Base-by-base conservation (phyloP, 2,113 vertebrate genomes). In the Mirza zaza region DNA sequence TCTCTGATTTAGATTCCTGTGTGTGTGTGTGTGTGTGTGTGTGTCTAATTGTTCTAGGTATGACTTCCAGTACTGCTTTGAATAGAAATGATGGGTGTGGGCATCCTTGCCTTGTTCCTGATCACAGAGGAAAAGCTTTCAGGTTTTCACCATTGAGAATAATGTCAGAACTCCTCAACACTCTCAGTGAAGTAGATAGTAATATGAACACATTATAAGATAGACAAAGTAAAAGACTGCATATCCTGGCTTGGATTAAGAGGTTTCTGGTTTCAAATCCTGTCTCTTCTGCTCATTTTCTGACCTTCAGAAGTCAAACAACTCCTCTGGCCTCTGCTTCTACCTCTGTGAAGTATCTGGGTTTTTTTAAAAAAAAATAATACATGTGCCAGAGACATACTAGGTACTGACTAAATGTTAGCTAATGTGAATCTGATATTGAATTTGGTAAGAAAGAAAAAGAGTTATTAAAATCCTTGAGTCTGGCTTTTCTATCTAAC, bases 401-500 rank as follows among this genome's bases (percentile, higher is more conserved):
- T 87, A 90, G 65, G 21, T 55, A 27, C 2, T 8, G 5, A 55
- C 57, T 75, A 70, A 91, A 73, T 80, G 70, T 95, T 94, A 90
- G 25, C 39, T 45, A 80, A 94, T 71, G 20, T 76, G 77, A 96
- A 95, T 87, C 25, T 80, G 9, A 93, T 90, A 79, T 63, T 85
- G 13, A 94, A 92, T 96, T 97, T 87, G 23, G 48, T 65, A 79
- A 34, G n/a, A 91, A 96, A 84, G 39, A 65, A 85, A 92, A 86
- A 45, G 42, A 92, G 15, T 83, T 29, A 67, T 52, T 87, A 76
- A 90, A 76, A 90, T 79, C 1, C 34, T 90, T 75, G 76, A 79
- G 63, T 85, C 77, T 93, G 36, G 32, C n/a, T 95, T 96, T 95
- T 90, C 87, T 86, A 79, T 87, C 45, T 87, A 95, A 84, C 57